phyloP scores from a whole-genome alignment of 2,797 vertebrate genomes.

The Cryptoprocta ferox region DNA sequence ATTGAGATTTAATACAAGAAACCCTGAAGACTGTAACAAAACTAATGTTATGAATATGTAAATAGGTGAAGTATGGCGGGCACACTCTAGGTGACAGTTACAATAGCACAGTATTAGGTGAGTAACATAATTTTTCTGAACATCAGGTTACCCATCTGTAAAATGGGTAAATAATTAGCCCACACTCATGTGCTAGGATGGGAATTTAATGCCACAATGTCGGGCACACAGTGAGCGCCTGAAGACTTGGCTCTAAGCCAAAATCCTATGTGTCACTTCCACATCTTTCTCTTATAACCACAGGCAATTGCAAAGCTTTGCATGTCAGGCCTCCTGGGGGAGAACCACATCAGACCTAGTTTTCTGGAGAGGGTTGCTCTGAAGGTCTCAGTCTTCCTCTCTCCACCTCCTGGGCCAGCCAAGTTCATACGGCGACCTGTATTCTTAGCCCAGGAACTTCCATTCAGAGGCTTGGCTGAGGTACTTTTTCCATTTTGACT shows the following conservation, averaged over 20 bases:
- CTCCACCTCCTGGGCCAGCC: background rate
- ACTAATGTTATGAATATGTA: background rate
- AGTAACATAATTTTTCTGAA: background rate
- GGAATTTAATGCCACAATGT: background rate
- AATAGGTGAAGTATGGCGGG: background rate
- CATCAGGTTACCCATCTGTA: background rate
- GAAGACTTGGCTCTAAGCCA: background rate
- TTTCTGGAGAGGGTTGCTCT: background rate
- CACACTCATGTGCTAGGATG: background rate
- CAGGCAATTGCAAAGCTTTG: background rate
- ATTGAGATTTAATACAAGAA: background rate
- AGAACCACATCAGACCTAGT: background rate
- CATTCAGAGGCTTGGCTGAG: background rate
- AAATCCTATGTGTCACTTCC: background rate
- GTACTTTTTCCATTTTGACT: background rate
- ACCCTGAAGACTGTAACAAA: background rate
- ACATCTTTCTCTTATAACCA: background rate
- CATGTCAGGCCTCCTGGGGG: background rate
- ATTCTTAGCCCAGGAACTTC: background rate
- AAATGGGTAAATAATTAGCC: background rate
- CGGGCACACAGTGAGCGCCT: background rate
- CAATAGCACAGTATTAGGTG: background rate
- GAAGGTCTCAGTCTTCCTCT: background rate
- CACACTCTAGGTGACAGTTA: background rate
- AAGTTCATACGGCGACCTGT: no score